Evolutionary conservation across 2,797 vertebrate genomes (phyloP), one percentile per base, ranked within the genome.

Genomic region (Melanotaenia pygmaea): DNA sequence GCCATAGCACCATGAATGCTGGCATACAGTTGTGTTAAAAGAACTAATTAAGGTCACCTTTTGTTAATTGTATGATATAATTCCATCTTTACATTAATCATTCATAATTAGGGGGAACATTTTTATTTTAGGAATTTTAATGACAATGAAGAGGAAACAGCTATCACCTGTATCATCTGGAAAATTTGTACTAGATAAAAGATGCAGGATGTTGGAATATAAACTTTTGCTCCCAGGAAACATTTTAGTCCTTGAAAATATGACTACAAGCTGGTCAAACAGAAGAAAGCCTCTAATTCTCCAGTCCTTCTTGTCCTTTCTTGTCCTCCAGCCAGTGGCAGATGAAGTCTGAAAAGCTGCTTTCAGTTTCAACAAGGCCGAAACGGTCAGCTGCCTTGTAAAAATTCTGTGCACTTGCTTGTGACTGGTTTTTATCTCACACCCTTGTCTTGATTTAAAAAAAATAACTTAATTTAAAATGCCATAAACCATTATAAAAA

Each of bases 401-500:
- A 43, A 60, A 34, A 47, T 79, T 71, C 50, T 64, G 22, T 81
- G 62, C 50, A 53, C 76, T 83, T 70, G 64, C 76, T 70, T 30
- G 79, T 73, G 70, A 67, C 72, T 80, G 59, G 65, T 68, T 64
- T 77, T 72, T 16, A 83, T 76, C 64, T 75, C 37, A 57, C 70
- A 64, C 63, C 70, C 63, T 64, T 45, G 20, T 67, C 47, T 59
- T 54, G 37, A 66, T 67, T n/a, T 60, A 30, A 65, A 20, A 81
- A 69, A 74, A 63, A 59, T 30, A 47, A 76, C 14, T 60, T 53
- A 2, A 61, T 74, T 66, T 68, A 30, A 80, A 77, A 74, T 56
- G 79, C 83, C 61, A 51, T 59, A 68, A 90, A 82, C 5, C 10
- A 40, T 37, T 63, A 40, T 59, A 79, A 81, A 73, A 82, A 86